Evolutionary conservation across 2,888 invertebrate genomes (phyloP), one percentile per base, ranked within the genome.

Genomic region (Allolobophora icterica): DNA sequence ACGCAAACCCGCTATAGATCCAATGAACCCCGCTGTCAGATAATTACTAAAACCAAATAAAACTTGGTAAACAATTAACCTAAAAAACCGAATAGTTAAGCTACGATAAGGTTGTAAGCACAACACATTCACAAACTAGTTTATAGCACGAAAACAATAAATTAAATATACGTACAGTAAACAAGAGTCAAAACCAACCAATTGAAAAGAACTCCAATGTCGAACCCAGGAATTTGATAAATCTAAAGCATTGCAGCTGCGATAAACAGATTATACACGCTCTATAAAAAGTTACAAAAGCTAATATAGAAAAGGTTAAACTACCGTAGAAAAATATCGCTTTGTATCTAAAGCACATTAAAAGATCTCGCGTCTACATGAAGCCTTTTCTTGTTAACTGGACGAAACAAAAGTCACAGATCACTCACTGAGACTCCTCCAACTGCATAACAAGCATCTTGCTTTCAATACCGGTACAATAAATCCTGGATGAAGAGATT

Each of bases 301-400:
- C 71, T 71, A 71, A 71, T 71, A 24, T 84, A 87, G 87, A 87
- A 87, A 87, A 87, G 24, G 35, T 38, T 87, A 87, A 87, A 35
- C 87, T 87, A 87, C 11, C 34, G 87, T 87, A 87, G 34, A 87
- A 87, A 87, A 87, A 87, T 87, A 87, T 71, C 71, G 71, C 71
- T 71, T 71, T 71, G 71, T 71, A 71, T 71, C 71, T 71, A 71
- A 71, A 71, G 71, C 71, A 71, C 71, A 71, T 71, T 71, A 5
- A 71, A 71, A 71, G 71, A 71, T 71, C 30, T n/a, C 71, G n/a
- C 71, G 71, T n/a, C 30, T 71, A 71, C n/a, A 6, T 71, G 71
- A 71, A 71, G 71, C 71, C 30, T 71, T 71, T 71, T n/a, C n/a
- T n/a, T 71, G 30, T n/a, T n/a, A n/a, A 71, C 71, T 71, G 71